A percentile compares a stretch with the other conserved stretches of the same genome.
These are phyloP conservation scores for Folsomia manolachei DNA, from an alignment of 2,888 invertebrate genomes.

Conservation along the genomic window DNA sequence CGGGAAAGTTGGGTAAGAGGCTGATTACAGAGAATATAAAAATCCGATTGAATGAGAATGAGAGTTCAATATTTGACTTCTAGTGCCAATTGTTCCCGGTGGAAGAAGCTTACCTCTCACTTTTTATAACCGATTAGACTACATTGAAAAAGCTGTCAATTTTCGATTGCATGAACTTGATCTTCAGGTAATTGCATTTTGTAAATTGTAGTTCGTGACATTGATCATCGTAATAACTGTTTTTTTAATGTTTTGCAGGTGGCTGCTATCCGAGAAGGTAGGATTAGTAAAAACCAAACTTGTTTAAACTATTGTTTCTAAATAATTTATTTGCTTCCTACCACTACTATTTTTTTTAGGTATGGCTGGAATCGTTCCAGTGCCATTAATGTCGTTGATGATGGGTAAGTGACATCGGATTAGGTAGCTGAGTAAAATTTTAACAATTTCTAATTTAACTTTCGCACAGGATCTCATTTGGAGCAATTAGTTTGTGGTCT, in stretches of 20 bases:
- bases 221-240: neutral
- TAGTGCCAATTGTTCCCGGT: conserved; percentile 64
- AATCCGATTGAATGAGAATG: too few species aligned
- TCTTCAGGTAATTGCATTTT: conserved; percentile 56
- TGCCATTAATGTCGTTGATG: conserved; percentile 62
- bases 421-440: too few species aligned
- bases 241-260: conserved; percentile 52
- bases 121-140: conserved; percentile 62
- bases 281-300: too few species aligned
- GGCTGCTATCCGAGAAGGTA: conserved; percentile 63
- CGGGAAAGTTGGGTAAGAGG: conserved; percentile 54
- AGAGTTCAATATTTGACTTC: too few species aligned
- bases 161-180: conserved; percentile 65
- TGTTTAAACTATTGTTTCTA: too few species aligned
- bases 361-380: conserved; percentile 65
- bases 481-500: conserved; percentile 66
- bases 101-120: conserved; percentile 62
- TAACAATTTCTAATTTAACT: too few species aligned
- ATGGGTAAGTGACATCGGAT: too few species aligned
- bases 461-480: conserved; percentile 60
- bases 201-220: neutral
- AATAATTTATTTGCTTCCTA: neutral
- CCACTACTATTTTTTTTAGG: neutral
- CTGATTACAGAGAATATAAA: too few species aligned
- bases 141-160: conserved; percentile 62